Percentiles rank a stretch among this genome's conserved stretches.
Evolutionary conservation across 2,113 vertebrate species (phyloP).

Genomic region (Cynocephalus volans): DNA sequence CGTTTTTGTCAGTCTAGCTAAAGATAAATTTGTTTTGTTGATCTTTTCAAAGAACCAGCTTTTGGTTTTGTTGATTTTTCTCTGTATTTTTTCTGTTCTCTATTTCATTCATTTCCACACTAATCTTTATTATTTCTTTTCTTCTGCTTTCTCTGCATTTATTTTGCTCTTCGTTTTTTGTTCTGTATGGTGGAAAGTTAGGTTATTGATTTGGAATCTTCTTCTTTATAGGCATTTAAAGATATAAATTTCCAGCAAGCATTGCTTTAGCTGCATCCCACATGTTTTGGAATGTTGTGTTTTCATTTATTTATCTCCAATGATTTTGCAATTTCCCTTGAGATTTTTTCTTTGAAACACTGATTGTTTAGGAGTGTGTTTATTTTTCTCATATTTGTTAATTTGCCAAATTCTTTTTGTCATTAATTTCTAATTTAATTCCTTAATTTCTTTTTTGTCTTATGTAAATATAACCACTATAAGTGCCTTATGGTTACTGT

Average conservation of each 20-base stretch:
- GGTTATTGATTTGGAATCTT: not conserved
- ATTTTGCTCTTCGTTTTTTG: not conserved
- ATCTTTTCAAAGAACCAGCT: not conserved
- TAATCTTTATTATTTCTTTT: not conserved
- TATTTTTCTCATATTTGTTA: not conserved
- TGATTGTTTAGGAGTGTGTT: not conserved
- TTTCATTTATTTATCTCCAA: not conserved
- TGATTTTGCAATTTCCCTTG: not conserved
- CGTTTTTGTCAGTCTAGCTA: not conserved
- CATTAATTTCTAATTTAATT: not conserved
- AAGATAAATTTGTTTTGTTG: not conserved
- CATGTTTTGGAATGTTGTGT: not conserved
- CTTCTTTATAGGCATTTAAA: not conserved
- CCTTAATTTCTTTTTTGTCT: not conserved
- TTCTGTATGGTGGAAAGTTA: not conserved
- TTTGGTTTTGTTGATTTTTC: not conserved
- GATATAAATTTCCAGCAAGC: not conserved
- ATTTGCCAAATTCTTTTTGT: not conserved
- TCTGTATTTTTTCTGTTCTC: not conserved
- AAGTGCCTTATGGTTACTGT: not conserved
- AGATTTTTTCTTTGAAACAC: not conserved
- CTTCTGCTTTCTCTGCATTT: not conserved
- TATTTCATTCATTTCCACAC: not conserved
- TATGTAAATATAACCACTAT: not conserved
- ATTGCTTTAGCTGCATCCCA: not conserved